Evolutionary conservation across 2,888 invertebrate genomes (phyloP), one percentile per base, ranked within the genome.

Genomic region (Agapetus fuscipes): DNA sequence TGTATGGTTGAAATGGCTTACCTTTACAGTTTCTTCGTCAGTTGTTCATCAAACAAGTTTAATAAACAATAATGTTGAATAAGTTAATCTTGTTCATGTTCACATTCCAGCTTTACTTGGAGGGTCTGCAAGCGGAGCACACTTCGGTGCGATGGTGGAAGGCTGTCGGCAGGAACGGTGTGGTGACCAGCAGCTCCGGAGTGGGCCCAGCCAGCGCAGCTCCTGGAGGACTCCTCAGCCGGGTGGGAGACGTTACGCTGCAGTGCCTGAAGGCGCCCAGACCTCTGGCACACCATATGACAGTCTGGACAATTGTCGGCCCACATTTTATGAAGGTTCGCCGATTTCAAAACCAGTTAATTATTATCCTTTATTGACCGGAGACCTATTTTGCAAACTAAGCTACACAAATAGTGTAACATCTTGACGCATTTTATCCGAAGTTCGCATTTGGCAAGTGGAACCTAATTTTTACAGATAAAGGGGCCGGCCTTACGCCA

Each of bases 281-380:
- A 1, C 94, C 94, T 0, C 64, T 94, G 16, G 78, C 93, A 29
- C 96, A 96, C 57, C 80, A 91, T 36, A 86, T 96, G 78, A 82
- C 85, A 50, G 80, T 85, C 14, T 96, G 95, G 95, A 87, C 87
- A 9, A 83, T 91, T 1, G 83, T 90, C 1, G 89, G 91, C 1
- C 87, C 90, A 0, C 93, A 95, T 61, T 80, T 95, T 38, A 91
- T 94, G 79, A 91, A 95, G 76, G 85, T 1, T 26, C n/a, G n/a
- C n/a, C n/a, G n/a, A n/a, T n/a, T n/a, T n/a, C 2, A 28, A 1
- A 25, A 14, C 27, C 27, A 9, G 5, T 14, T 10, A 26, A 26
- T n/a, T 16, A 25, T 24, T 17, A 15, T 25, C 20, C 32, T 37
- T 33, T 33, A 2, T 7, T 26, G 29, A n/a, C 28, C 11, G 10